Conservation (phyloP, 2,113 vertebrate species). For the Monopterus albus region DNA sequence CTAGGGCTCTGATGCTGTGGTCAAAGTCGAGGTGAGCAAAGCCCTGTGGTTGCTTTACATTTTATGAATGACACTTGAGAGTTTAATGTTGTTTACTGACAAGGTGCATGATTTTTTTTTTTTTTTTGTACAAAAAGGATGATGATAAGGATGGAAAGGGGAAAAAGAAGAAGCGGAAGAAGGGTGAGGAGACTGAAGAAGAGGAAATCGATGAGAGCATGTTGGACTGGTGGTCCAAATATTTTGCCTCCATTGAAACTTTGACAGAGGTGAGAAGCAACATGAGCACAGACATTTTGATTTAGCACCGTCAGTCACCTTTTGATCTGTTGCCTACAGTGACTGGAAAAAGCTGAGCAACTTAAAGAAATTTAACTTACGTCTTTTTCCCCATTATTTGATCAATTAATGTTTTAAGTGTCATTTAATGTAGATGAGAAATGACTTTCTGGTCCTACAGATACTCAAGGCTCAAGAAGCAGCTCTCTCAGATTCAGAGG, state of each 20-base stretch:
- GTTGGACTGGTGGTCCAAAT: slow-evolving; percentile 99
- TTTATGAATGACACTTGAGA: neutral
- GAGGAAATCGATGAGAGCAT: slow-evolving; percentile 94
- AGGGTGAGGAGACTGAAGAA: slow-evolving; percentile 87
- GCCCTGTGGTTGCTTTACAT: neutral
- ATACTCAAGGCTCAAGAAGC: slow-evolving; percentile 87
- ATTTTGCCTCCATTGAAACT: slow-evolving; percentile 96
- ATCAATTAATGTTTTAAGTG: neutral
- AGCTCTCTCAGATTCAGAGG: slow-evolving; percentile 87
- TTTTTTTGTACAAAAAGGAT: slow-evolving; percentile 66
- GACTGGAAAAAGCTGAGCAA: no score
- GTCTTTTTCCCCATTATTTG: no score
- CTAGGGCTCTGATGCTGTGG: slow-evolving; percentile 73
- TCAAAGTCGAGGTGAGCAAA: slow-evolving; percentile 74
- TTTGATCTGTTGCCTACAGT: neutral
- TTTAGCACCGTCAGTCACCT: no score
- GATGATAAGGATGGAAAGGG: slow-evolving; percentile 87
- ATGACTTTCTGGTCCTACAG: slow-evolving; percentile 32
- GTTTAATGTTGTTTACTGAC: neutral
- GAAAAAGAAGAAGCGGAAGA: slow-evolving; percentile 88
- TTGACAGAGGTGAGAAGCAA: slow-evolving; percentile 88
- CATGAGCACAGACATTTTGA: neutral
- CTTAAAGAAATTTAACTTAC: no score
- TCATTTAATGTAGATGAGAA: neutral
- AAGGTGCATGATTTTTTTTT: neutral